phyloP scores from a whole-genome alignment of 2,888 invertebrate species.

The Mylabris sibirica region DNA sequence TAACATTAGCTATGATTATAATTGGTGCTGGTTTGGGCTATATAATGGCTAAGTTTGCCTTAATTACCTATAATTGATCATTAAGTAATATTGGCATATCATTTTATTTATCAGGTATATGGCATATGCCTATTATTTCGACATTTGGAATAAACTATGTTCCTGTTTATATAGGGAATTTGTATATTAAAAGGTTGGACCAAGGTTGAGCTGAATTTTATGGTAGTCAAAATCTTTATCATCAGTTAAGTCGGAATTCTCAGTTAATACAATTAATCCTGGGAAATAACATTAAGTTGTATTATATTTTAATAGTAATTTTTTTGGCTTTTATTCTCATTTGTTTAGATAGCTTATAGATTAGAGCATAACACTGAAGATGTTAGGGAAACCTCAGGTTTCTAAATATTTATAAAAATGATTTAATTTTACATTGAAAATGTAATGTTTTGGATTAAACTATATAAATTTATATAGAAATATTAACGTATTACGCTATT shows the following conservation, averaged over 20 bases:
- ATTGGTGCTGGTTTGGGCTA: no score
- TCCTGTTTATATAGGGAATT: conserved; percentile 61
- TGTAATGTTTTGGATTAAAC: conserved; percentile 71
- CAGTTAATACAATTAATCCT: conserved; percentile 59
- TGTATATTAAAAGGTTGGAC: conserved; percentile 59
- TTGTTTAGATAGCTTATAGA: conserved; percentile 59
- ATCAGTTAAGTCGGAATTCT: conserved; percentile 56
- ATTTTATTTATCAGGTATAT: conserved; percentile 55
- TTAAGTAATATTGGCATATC: no score
- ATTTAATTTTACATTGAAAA: conserved; percentile 71
- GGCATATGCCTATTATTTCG: conserved; percentile 63
- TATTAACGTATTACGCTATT: conserved; percentile 61
- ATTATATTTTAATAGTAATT: conserved; percentile 47
- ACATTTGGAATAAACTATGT: conserved; percentile 59
- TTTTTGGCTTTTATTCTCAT: conserved; percentile 60
- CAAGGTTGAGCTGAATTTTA: conserved; percentile 48
- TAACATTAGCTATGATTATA: no score
- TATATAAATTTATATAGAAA: conserved; percentile 69
- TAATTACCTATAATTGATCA: no score
- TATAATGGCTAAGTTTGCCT: no score
- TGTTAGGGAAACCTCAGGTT: conserved; percentile 55
- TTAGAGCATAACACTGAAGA: conserved; percentile 63
- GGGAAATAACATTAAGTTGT: conserved; percentile 64
- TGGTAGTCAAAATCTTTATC: conserved; percentile 43
- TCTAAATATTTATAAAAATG: conserved; percentile 53